Conservation (phyloP, 2,888 invertebrate species). For the Kuschelorhynchus macadamiae region DNA sequence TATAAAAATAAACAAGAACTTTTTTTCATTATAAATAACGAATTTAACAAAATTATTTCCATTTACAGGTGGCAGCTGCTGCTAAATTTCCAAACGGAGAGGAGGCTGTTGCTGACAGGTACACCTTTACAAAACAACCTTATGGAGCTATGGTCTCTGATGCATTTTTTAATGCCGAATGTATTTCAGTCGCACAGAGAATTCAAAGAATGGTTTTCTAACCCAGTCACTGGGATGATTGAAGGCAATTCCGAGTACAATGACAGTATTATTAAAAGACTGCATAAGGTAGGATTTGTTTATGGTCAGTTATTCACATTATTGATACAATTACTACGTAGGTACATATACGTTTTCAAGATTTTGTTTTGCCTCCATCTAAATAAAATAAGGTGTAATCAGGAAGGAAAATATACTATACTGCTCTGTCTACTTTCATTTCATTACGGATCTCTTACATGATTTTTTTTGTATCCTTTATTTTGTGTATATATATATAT, state of each 20-base stretch:
- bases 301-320: constrained; percentile 2
- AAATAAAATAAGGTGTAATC: too few species aligned
- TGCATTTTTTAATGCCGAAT: constrained; percentile 98
- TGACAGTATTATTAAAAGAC: constrained; percentile 87
- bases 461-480: too few species aligned
- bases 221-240: constrained; percentile 96
- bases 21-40: not conserved
- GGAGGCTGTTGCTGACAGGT: constrained; percentile 91
- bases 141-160: constrained; percentile 97
- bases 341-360: too few species aligned
- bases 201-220: constrained; percentile 99
- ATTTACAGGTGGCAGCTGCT: constrained; percentile 84
- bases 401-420: too few species aligned
- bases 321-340: too few species aligned
- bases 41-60: not conserved
- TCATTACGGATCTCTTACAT: too few species aligned
- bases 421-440: too few species aligned
- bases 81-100: constrained; percentile 93
- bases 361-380: too few species aligned
- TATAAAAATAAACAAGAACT: not conserved
- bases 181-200: constrained; percentile 97
- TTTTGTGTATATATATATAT: too few species aligned
- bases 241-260: constrained; percentile 94
- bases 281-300: constrained; percentile 82
- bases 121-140: constrained; percentile 96